Base-by-base conservation (phyloP, 2,888 invertebrate genomes). In the Heliconius sara region DNA sequence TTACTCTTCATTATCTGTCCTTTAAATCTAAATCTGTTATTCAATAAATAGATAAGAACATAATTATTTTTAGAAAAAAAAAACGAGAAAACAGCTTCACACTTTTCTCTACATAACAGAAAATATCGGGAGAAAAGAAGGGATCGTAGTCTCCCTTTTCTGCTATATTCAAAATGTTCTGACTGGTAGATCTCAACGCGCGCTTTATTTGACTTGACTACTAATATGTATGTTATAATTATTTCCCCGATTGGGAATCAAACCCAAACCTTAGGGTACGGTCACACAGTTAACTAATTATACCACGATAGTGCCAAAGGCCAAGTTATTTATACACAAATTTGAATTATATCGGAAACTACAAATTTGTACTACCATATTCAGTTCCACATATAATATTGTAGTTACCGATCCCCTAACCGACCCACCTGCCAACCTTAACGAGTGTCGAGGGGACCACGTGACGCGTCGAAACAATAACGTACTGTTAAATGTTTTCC, bases 381-480 rank as follows among this genome's bases (percentile, higher is more conserved):
- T 65, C 39, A 43, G 27, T 75, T 75, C 10, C 65, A 47, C 25
- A 22, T 63, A 57, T 30, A 73, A 73, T 75, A 43, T 65, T 25
- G 22, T 75, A 65, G 65, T 43, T 75, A 25, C 74, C 75, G 63
- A 65, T 43, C 43, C 75, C 63, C 39, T 16, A 63, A 63, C 57
- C 63, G 60, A 39, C 16, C 75, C 65, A 75, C 65, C 39, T 65
- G 63, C 75, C 75, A 75, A 43, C 63, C 65, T 22, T 73, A 73
- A 75, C 65, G 43, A 65, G 43, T 30, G 47, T 43, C 27, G 75
- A 27, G 75, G 75, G 27, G 43, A 43, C 66, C 43, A 75, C 65
- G 75, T 75, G 75, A 65, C 65, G 65, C 66, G 65, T 75, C 75
- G 73, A 60, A 73, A 73, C 73, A 73, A 60, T 60, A 70, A 70